Evolutionary conservation across 1,140 invertebrate species (phyloP).

Genomic region (Camponotus floridanus): DNA sequence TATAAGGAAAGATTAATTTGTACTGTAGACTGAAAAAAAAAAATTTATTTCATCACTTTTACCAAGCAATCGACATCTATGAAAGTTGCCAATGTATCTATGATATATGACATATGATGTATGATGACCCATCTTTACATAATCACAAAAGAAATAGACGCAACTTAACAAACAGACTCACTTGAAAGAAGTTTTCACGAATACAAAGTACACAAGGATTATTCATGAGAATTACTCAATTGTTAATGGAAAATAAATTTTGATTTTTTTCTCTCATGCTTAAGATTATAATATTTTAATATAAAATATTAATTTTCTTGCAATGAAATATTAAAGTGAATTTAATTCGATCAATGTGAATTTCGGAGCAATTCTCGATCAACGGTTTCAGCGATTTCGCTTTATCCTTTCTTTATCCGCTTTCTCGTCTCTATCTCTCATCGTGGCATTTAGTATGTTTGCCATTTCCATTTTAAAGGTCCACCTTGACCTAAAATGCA

Average conservation of each 20-base stretch:
- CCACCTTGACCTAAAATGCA: slow-evolving; percentile 21
- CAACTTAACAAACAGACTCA: not conserved
- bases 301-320: not conserved
- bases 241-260: not conserved
- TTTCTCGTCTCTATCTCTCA: not conserved
- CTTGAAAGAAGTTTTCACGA: not conserved
- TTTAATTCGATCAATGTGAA: not conserved
- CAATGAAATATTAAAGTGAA: not conserved
- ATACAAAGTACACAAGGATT: not conserved
- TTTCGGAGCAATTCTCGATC: not conserved
- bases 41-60: not conserved
- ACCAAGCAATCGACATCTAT: not conserved
- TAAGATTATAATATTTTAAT: slow-evolving; percentile 10
- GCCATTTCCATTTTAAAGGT: not conserved
- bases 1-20: too few relatives aligned
- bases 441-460: too few relatives aligned
- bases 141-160: too few relatives aligned
- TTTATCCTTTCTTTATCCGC: not conserved
- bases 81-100: too few relatives aligned
- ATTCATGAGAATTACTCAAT: not conserved
- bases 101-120: too few relatives aligned
- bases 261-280: not conserved
- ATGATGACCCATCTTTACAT: too few relatives aligned
- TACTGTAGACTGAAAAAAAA: too few relatives aligned
- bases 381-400: not conserved